A percentile compares a stretch with the other conserved stretches of the same genome.
Conservation (phyloP, 2,113 vertebrate species). For the Pseudopodoces humilis region DNA sequence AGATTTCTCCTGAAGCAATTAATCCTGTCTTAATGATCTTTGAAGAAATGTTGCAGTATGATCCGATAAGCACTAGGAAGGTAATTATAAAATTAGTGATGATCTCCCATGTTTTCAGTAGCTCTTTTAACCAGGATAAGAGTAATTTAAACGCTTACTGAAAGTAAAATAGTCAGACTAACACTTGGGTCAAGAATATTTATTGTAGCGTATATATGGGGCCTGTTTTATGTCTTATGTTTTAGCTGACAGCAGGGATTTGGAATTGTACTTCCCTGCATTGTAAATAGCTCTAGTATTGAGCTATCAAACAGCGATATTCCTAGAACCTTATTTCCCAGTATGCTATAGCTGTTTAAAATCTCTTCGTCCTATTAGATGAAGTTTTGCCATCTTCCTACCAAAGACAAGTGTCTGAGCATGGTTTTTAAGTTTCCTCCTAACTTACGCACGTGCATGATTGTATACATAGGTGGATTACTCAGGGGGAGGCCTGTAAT, state of each 20-base stretch:
- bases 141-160: background rate
- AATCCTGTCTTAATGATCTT: background rate
- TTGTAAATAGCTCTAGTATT: background rate
- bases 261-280: background rate
- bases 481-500: background rate
- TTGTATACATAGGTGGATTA: background rate
- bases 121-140: background rate
- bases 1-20: background rate
- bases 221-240: background rate
- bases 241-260: background rate
- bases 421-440: background rate
- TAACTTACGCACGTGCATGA: fast-evolving
- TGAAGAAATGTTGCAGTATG: background rate
- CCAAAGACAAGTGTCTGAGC: background rate
- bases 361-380: background rate
- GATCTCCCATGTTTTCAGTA: background rate
- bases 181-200: background rate
- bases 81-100: background rate
- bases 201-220: background rate
- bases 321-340: background rate
- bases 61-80: background rate
- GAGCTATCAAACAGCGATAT: background rate
- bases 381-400: background rate
- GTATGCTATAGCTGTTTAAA: background rate
- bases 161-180: background rate